These are phyloP conservation scores for Phyllostomus discolor DNA, from an alignment of 2,113 vertebrate species.

Conservation along the genomic window DNA sequence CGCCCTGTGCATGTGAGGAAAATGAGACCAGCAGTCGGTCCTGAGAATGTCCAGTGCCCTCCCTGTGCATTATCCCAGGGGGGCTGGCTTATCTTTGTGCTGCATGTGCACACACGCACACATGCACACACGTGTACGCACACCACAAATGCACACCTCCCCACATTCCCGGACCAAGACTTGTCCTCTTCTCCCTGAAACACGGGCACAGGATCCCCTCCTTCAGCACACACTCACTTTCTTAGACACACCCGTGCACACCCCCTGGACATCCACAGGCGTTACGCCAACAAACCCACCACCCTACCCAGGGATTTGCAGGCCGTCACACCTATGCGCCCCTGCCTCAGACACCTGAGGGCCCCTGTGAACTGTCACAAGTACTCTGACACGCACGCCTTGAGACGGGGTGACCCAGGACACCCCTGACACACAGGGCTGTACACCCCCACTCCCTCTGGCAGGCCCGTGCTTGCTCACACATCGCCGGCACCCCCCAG, in stretches of 20 bases:
- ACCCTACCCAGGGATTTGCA: accelerated
- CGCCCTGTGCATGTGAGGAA: not conserved
- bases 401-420: accelerated
- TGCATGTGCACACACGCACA: too few species aligned
- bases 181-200: not conserved
- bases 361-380: not conserved
- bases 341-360: not conserved
- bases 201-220: not conserved
- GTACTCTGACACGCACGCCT: not conserved
- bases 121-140: not conserved
- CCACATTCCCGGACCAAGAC: not conserved
- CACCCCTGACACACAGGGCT: accelerated
- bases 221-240: not conserved
- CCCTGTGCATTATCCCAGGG: not conserved
- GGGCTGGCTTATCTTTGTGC: not conserved
- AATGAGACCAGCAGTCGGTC: not conserved
- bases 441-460: not conserved
- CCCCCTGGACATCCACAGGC: not conserved
- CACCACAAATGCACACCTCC: not conserved
- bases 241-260: not conserved
- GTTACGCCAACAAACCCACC: not conserved
- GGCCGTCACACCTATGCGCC: accelerated
- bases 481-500: not conserved
- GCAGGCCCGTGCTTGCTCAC: accelerated
- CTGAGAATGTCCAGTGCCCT: not conserved